Base-by-base conservation (phyloP, 2,113 vertebrate species). In the Bombycilla garrulus region DNA sequence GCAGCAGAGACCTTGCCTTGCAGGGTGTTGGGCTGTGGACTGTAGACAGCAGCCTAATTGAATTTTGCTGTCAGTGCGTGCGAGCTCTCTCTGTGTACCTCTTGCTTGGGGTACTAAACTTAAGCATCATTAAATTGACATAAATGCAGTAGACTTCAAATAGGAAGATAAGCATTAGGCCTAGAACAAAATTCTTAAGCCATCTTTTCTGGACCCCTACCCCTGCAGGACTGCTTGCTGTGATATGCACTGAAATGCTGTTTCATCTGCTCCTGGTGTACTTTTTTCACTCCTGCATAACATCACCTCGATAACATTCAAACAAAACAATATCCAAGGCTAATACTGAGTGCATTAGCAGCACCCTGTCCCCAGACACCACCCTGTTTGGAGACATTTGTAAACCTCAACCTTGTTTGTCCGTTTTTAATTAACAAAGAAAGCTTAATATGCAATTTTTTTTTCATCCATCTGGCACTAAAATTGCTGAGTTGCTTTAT, bases 341-440 rank as follows among this genome's bases (percentile, higher is more conserved):
- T 48, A 95, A 84, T 28, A 29, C 18, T 84, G 67, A 85, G 42
- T 69, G 53, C 58, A 74, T 92, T 85, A 85, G 53, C 25, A 70
- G 69, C 77, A 45, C 60, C 76, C 54, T 66, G 67, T 92, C 95
- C 82, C 73, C 64, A 73, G 61, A 77, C 33, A 85, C 53, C 84
- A 92, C 45, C 45, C 80, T 88, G 81, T 95, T 94, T 87, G 54
- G 71, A 92, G 93, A 95, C 53, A 95, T 96, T 97, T 95, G 87
- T 95, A 97, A 96, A 96, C 53, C n/a, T 83, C 79, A 96, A 89
- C 79, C 88, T 95, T 90, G 90, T 47, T 94, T 90, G 88, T 97
- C 71, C 26, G 47, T 66, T 97, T 97, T 97, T 98, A 98, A 98
- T 98, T 97, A 98, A 97, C 97, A 97, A 95, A 85, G 90, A 97